A percentile compares a stretch with the other conserved stretches of the same genome.
Evolutionary conservation across 2,888 invertebrate species (phyloP).

Genomic region (Autographa pulchrina): DNA sequence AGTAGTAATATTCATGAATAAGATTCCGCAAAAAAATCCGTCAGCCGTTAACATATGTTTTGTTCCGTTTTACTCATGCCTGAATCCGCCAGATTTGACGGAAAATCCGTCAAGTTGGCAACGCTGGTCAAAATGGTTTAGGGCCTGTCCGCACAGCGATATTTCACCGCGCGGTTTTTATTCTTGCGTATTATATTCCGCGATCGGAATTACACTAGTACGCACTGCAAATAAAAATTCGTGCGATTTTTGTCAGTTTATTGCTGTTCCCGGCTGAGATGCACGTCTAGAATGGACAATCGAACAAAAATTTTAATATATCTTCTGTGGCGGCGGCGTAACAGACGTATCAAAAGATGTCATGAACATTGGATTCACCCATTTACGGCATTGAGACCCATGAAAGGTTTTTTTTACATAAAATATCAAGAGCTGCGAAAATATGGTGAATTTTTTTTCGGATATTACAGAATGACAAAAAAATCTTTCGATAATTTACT

Average conservation of each 20-base stretch:
- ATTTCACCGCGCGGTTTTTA: too few species aligned
- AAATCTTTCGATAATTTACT: constrained; percentile 10
- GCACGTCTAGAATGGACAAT: constrained; percentile 13
- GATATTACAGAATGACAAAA: constrained; percentile 14
- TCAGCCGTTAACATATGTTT: too few species aligned
- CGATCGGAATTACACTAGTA: constrained; percentile 8
- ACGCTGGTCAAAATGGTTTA: too few species aligned
- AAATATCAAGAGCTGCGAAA: neutral
- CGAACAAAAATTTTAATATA: constrained; percentile 14
- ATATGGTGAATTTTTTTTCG: constrained; percentile 8
- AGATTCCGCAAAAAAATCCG: too few species aligned
- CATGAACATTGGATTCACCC: neutral
- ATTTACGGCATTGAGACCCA: neutral
- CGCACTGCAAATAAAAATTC: constrained; percentile 10
- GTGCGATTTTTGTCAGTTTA: constrained; percentile 10
- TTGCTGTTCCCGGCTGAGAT: constrained; percentile 9
- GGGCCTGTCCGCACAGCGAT: too few species aligned
- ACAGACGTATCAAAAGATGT: constrained; percentile 2
- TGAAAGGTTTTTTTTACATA: constrained; percentile 2
- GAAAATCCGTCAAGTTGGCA: too few species aligned
- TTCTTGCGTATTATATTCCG: constrained; percentile 2
- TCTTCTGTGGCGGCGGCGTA: neutral
- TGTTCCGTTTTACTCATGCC: too few species aligned
- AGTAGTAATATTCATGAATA: too few species aligned
- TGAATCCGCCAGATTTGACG: too few species aligned